phyloP scores from a whole-genome alignment of 2,113 vertebrate genomes.

The Paradoxurus hermaphroditus region DNA sequence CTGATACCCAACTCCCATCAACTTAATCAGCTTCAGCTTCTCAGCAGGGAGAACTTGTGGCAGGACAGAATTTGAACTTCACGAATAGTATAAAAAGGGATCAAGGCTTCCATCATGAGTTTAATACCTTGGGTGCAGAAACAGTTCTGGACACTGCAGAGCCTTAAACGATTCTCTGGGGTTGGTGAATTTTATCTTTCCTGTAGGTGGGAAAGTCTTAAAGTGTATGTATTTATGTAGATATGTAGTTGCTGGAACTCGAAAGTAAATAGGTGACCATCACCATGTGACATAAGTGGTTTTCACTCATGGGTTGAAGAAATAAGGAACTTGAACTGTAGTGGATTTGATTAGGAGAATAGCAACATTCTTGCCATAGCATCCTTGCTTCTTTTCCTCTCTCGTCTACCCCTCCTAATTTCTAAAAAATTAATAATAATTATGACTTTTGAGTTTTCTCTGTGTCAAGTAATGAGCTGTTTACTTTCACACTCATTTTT shows the following conservation, averaged over 20 bases:
- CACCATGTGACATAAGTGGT: not conserved
- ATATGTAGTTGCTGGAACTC: not conserved
- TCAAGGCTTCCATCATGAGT: conserved; percentile 49
- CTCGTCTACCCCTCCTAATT: not conserved
- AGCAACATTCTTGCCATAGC: not conserved
- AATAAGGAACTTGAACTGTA: not conserved
- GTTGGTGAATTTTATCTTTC: conserved; percentile 30
- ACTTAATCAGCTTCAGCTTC: conserved; percentile 37
- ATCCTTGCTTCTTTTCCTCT: not conserved
- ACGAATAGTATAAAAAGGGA: conserved; percentile 48
- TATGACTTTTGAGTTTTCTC: not conserved
- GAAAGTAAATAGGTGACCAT: not conserved
- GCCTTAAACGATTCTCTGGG: not conserved
- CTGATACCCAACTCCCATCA: not conserved
- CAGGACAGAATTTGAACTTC: conserved; percentile 18
- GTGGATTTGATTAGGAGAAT: not conserved
- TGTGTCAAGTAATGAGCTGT: not conserved
- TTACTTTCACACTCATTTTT: not conserved
- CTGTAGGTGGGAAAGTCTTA: conserved; percentile 28
- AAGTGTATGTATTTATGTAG: not conserved
- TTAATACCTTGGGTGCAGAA: conserved; percentile 27
- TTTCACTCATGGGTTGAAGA: not conserved
- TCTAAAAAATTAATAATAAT: not conserved
- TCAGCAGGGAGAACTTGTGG: not conserved
- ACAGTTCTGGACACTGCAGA: not conserved